These are phyloP conservation scores for Aeoliscus strigatus DNA, from an alignment of 2,797 vertebrate genomes.

Conservation along the genomic window DNA sequence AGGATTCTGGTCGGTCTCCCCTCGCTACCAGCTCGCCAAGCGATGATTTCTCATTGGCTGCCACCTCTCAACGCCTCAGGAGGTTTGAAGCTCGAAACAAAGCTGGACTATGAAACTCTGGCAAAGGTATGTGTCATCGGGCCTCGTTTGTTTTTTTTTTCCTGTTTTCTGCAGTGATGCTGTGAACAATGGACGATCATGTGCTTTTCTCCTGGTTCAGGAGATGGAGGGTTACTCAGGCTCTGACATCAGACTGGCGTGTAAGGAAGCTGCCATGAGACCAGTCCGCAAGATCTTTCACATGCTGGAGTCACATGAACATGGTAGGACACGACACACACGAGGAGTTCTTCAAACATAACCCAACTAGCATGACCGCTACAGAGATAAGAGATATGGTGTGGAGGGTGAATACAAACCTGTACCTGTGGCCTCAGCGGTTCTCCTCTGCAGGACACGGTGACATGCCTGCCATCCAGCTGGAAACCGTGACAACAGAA, in stretches of 20 bases:
- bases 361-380: no score
- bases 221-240: slow-evolving; percentile 88
- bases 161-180: no score
- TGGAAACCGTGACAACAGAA: slow-evolving; percentile 83
- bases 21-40: slow-evolving; percentile 76
- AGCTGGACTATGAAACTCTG: slow-evolving; percentile 80
- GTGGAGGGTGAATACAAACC: slow-evolving; percentile 5
- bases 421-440: neutral
- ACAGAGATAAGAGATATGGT: no score
- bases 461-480: slow-evolving; percentile 63
- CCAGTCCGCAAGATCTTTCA: slow-evolving; percentile 89
- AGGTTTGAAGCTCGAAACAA: slow-evolving; percentile 77
- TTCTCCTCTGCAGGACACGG: slow-evolving; percentile 61
- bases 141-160: neutral
- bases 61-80: slow-evolving; percentile 79
- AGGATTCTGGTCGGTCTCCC: slow-evolving; percentile 91
- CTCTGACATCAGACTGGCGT: slow-evolving; percentile 88
- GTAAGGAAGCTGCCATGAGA: slow-evolving; percentile 95
- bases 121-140: slow-evolving; percentile 71
- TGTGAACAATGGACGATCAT: no score
- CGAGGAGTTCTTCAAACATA: no score
- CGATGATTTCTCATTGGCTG: slow-evolving; percentile 91
- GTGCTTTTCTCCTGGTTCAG: slow-evolving; percentile 30
- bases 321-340: slow-evolving; percentile 67
- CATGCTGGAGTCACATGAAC: slow-evolving; percentile 81